Evolutionary conservation across 2,113 vertebrate genomes (phyloP).

Genomic region (Lophotis ruficrista): DNA sequence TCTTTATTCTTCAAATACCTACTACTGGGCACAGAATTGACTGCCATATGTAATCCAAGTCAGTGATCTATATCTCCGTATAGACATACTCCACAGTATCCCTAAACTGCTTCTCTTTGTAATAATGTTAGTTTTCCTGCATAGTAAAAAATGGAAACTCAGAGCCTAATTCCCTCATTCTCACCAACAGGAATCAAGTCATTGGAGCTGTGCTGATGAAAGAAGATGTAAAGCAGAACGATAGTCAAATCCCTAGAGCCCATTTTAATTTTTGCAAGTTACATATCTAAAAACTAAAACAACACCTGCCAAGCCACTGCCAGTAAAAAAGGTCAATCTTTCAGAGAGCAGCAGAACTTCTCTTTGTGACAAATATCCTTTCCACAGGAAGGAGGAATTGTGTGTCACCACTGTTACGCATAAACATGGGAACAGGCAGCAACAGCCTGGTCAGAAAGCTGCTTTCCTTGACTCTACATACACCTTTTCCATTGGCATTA

Average conservation of each 20-base stretch:
- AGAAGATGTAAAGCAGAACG: neutral
- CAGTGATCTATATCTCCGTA: constrained; percentile 31
- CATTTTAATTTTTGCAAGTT: neutral
- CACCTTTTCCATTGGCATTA: constrained; percentile 57
- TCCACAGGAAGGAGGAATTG: neutral
- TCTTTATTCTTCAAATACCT: constrained; percentile 60
- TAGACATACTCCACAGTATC: constrained; percentile 1
- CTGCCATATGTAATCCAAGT: constrained; percentile 36
- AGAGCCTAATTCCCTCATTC: neutral
- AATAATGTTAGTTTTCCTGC: constrained; percentile 39
- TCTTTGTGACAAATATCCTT: neutral
- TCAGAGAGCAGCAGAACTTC: neutral
- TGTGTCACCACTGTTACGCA: neutral
- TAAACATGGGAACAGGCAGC: constrained; percentile 31
- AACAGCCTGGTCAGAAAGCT: constrained; percentile 19
- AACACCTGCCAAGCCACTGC: constrained; percentile 1
- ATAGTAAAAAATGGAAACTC: neutral
- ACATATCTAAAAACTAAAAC: constrained; percentile 12
- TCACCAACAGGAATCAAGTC: neutral
- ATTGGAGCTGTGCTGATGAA: neutral
- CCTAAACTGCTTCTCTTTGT: neutral
- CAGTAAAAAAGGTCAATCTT: neutral
- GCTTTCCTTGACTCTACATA: neutral
- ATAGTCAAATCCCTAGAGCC: neutral
- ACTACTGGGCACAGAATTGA: constrained; percentile 45